Conservation (phyloP, 37 sponge, comb jelly and placozoan species). For the Hexactinellida sp. region DNA sequence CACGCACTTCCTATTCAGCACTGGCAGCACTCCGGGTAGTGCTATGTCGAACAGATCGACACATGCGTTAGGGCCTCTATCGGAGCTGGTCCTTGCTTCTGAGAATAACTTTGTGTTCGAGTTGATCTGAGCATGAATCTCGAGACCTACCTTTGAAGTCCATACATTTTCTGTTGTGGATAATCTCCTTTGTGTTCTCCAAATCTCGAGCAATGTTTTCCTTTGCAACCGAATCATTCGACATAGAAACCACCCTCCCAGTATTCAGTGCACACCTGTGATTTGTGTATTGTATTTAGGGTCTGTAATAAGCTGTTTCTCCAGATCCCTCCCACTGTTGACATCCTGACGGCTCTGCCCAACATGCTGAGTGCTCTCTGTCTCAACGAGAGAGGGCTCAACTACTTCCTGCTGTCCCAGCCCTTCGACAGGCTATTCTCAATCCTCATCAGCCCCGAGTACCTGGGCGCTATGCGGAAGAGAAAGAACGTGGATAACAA, state of each 20-base stretch:
- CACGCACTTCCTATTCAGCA: constrained; percentile 37
- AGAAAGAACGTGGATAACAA: constrained; percentile 30
- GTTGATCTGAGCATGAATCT: constrained; percentile 44
- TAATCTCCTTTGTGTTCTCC: neutral
- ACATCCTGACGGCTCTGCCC: constrained; percentile 79
- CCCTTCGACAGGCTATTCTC: constrained; percentile 87
- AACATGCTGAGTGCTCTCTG: constrained; percentile 89
- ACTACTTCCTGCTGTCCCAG: constrained; percentile 53
- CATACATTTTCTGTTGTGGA: constrained; percentile 10
- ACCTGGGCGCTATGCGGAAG: constrained; percentile 82
- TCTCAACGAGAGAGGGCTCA: constrained; percentile 74
- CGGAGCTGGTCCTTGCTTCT: neutral
- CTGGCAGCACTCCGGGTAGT: constrained; percentile 33
- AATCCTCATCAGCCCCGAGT: constrained; percentile 71
- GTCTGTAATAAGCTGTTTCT: neutral
- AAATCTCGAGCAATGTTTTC: neutral
- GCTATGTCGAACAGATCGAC: constrained; percentile 40
- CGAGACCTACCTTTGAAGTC: constrained; percentile 39
- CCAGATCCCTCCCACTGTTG: constrained; percentile 80
- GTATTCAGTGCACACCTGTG: too few species aligned
- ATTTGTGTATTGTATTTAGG: too few species aligned
- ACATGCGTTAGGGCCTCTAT: constrained; percentile 19
- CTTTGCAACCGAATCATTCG: neutral
- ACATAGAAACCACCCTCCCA: too few species aligned
- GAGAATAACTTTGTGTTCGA: constrained; percentile 36